These are phyloP conservation scores for Carapus acus DNA, from an alignment of 2,797 vertebrate genomes.

Conservation along the genomic window DNA sequence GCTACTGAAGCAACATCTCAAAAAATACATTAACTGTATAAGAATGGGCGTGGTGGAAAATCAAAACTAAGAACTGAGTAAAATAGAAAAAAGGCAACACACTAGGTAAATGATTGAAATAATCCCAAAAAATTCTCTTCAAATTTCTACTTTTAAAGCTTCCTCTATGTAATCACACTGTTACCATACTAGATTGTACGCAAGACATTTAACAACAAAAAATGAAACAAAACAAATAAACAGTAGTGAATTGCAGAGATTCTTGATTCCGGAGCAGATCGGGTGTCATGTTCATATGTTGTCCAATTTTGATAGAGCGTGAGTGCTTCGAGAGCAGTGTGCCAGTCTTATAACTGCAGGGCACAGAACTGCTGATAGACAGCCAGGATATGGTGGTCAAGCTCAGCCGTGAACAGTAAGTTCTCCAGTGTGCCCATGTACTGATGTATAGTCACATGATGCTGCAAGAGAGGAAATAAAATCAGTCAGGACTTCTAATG, in stretches of 20 bases:
- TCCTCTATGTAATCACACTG: conserved; percentile 20
- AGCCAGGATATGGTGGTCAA: conserved; percentile 94
- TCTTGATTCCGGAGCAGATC: conserved; percentile 69
- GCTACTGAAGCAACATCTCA: conserved; percentile 19
- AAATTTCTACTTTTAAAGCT: conserved; percentile 17
- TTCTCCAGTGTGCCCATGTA: conserved; percentile 99
- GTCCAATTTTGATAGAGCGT: conserved; percentile 15
- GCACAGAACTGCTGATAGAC: conserved; percentile 99
- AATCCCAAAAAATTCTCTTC: conserved; percentile 19
- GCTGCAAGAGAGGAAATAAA: conserved; percentile 66
- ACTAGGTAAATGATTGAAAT: conserved; percentile 22
- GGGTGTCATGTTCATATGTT: conserved; percentile 25
- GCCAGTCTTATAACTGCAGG: conserved; percentile 80
- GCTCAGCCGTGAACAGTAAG: conserved; percentile 94
- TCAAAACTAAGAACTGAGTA: conserved; percentile 15
- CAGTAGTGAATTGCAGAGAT: too few relatives aligned
- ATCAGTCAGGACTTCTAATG: too few relatives aligned
- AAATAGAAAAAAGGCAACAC: conserved; percentile 8
- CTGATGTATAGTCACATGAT: conserved; percentile 96
- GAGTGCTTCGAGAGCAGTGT: conserved; percentile 20
- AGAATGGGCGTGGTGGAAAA: conserved; percentile 42
- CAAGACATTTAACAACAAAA: conserved; percentile 33
- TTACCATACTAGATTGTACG: conserved; percentile 43
- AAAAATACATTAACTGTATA: conserved; percentile 56
- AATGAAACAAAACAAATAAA: conserved; percentile 45